These are phyloP conservation scores for Cataglyphis altisquamis DNA, from an alignment of 2,888 invertebrate species.

Conservation along the genomic window DNA sequence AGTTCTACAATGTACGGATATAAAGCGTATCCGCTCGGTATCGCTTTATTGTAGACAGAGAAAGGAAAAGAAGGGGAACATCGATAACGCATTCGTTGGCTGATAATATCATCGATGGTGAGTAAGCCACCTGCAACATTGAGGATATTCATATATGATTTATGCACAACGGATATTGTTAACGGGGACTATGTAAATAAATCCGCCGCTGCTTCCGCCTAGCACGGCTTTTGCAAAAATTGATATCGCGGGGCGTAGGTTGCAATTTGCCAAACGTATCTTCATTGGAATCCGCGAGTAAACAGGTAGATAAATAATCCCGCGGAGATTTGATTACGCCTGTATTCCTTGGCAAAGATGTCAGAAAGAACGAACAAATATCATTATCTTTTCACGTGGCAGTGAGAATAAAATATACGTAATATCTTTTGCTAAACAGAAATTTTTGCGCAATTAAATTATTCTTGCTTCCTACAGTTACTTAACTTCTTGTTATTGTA, in stretches of 20 bases:
- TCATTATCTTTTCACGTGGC: slow-evolving; percentile 40
- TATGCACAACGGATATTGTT: slow-evolving; percentile 46
- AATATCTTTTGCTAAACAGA: not conserved
- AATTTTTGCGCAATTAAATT: not conserved
- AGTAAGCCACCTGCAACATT: slow-evolving; percentile 29
- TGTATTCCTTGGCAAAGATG: not conserved
- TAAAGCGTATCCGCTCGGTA: not conserved
- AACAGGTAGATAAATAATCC: slow-evolving; percentile 39
- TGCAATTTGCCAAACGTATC: slow-evolving; percentile 36
- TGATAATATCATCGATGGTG: slow-evolving; percentile 6
- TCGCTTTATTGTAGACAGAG: not conserved
- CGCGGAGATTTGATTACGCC: slow-evolving; percentile 24
- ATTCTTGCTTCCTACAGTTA: not conserved
- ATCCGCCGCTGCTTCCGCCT: slow-evolving; percentile 12
- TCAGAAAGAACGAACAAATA: slow-evolving; percentile 16
- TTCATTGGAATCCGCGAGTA: slow-evolving; percentile 22
- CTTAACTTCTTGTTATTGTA: not conserved
- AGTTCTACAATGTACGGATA: slow-evolving; percentile 10
- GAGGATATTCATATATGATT: slow-evolving; percentile 39
- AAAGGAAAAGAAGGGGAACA: not conserved
- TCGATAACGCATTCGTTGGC: slow-evolving; percentile 21
- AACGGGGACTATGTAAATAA: slow-evolving; percentile 39
- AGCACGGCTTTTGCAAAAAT: slow-evolving; percentile 28
- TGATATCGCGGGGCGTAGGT: slow-evolving; percentile 27
- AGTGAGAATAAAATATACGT: not conserved